phyloP scores from a whole-genome alignment of 2,797 vertebrate species.

The Paguma larvata region DNA sequence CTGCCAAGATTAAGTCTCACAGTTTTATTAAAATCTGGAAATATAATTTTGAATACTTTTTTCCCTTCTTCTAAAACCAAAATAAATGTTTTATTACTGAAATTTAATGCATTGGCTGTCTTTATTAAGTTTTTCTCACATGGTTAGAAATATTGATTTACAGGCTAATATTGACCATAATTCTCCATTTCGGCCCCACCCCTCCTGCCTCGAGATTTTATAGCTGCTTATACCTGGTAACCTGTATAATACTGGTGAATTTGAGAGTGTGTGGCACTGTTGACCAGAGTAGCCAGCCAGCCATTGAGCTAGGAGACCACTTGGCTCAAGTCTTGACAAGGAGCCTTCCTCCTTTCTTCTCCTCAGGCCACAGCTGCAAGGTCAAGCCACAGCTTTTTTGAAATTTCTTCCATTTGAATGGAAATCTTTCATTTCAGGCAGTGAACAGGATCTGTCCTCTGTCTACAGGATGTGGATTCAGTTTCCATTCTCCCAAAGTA shows the following conservation, averaged over 20 bases:
- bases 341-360: background rate
- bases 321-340: background rate
- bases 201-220: background rate
- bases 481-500: background rate
- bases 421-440: background rate
- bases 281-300: background rate
- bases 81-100: conserved; percentile 21
- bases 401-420: background rate
- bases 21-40: background rate
- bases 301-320: background rate
- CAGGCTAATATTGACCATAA: background rate
- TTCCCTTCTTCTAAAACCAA: background rate
- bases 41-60: background rate
- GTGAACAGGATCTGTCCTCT: background rate
- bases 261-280: background rate
- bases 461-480: background rate
- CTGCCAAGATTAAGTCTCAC: background rate
- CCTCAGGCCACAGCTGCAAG: background rate
- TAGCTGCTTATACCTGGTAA: background rate
- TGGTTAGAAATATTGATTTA: background rate
- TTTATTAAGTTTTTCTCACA: background rate
- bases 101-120: background rate
- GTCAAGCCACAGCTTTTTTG: background rate
- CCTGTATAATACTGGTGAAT: background rate
- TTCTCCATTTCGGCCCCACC: background rate